These are phyloP conservation scores for Calliphora vicina DNA, from an alignment of 1,140 invertebrate genomes.

Conservation along the genomic window DNA sequence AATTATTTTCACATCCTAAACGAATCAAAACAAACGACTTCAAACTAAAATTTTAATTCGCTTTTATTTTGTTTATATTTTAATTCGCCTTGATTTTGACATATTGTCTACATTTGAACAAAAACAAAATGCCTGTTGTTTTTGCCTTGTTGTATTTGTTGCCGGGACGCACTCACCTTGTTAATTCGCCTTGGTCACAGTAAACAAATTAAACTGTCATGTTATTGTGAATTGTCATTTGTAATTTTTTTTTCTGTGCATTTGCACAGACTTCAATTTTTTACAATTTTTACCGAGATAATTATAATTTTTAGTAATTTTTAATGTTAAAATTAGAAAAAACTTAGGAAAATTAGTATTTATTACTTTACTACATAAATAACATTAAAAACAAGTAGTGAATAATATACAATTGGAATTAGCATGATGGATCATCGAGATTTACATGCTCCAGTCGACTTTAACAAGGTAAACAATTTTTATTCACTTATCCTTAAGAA, in stretches of 20 bases:
- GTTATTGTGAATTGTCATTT: constrained; percentile 16
- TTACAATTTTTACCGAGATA: neutral
- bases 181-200: no score
- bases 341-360: neutral
- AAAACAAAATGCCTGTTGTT: no score
- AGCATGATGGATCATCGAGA: constrained; percentile 57
- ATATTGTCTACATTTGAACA: no score
- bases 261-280: neutral
- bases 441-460: constrained; percentile 70
- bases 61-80: no score
- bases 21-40: no score
- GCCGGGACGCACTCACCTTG: no score
- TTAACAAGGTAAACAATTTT: constrained; percentile 67
- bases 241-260: constrained; percentile 14
- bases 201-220: constrained; percentile 23
- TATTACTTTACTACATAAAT: neutral
- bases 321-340: neutral
- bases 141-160: no score
- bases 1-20: no score
- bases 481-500: neutral
- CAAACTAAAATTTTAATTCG: no score
- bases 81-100: no score
- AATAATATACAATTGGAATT: neutral
- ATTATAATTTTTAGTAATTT: neutral
- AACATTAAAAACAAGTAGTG: neutral